Conservation (phyloP, 2,113 vertebrate species). For the Phylloscopus whistleri region DNA sequence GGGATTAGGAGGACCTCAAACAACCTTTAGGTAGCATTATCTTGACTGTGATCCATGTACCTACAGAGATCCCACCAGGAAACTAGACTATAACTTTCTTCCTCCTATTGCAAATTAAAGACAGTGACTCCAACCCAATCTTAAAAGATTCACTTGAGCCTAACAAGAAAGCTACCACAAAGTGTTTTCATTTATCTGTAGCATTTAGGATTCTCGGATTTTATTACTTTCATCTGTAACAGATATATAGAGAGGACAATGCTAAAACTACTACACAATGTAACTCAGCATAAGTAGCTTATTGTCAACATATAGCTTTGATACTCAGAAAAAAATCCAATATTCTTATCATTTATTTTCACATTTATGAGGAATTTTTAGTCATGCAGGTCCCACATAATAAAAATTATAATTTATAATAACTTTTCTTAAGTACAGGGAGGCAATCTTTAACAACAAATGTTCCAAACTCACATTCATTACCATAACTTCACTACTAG, state of each 20-base stretch:
- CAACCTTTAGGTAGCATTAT: background rate
- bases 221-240: background rate
- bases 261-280: background rate
- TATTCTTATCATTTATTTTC: constrained; percentile 30
- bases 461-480: background rate
- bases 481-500: background rate
- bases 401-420: constrained; percentile 8
- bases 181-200: background rate
- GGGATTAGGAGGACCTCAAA: background rate
- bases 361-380: background rate
- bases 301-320: constrained; percentile 5
- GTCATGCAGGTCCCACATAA: background rate
- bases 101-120: background rate
- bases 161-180: background rate
- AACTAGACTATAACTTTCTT: background rate
- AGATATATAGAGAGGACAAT: background rate
- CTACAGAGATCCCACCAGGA: background rate
- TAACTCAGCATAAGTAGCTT: background rate
- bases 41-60: background rate
- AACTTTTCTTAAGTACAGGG: background rate
- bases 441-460: background rate
- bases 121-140: background rate
- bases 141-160: background rate
- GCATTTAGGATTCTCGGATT: background rate
- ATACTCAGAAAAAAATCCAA: background rate